Conservation (phyloP, 2,113 vertebrate species). For the Tupaia tana region DNA sequence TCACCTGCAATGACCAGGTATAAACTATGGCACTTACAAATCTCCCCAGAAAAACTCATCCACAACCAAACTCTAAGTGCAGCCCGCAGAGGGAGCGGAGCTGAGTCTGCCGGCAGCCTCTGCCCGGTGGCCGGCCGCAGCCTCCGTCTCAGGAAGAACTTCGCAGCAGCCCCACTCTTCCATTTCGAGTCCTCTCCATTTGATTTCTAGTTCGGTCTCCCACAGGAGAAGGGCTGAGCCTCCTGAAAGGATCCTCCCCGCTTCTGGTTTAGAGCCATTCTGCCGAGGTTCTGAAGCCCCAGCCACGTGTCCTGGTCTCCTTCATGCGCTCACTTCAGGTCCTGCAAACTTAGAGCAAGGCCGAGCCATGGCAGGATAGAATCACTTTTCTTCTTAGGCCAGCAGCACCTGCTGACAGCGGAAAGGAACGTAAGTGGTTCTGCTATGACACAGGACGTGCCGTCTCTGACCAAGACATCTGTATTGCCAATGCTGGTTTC, state of each 20-base stretch:
- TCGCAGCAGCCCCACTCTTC: neutral
- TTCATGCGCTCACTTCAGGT: neutral
- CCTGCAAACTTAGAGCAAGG: neutral
- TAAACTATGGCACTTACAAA: neutral
- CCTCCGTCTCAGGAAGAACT: neutral
- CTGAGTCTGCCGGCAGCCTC: neutral
- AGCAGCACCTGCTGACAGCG: neutral
- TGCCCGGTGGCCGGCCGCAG: neutral
- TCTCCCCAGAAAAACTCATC: neutral
- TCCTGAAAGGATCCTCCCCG: neutral
- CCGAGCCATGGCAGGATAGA: neutral
- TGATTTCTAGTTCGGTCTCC: neutral
- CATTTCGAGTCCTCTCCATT: neutral
- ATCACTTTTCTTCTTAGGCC: neutral
- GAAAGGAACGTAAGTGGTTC: neutral
- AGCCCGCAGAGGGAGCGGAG: neutral
- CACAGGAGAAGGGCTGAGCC: fast-evolving
- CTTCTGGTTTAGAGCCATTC: neutral
- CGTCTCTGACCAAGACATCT: neutral
- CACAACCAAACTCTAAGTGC: neutral
- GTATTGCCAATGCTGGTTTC: neutral
- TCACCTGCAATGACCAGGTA: neutral
- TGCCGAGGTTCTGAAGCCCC: neutral
- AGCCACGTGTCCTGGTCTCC: neutral
- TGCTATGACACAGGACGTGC: neutral